These are phyloP conservation scores for Aurelia coerulea DNA, from an alignment of 30 jellyfish, hydroid and myxozoan species.

Conservation along the genomic window DNA sequence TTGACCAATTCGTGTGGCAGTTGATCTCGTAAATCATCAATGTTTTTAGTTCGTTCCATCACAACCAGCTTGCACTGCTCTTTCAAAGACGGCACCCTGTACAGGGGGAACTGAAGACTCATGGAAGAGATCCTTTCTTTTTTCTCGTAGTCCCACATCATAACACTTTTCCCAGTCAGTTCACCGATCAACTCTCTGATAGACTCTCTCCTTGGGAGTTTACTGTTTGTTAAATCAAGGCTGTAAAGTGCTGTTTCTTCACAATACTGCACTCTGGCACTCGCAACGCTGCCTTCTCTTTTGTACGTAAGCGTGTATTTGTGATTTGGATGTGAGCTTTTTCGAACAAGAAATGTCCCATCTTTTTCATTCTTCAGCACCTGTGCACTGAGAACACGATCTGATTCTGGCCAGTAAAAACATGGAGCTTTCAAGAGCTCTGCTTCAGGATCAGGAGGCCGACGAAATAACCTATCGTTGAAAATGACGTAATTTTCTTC, in stretches of 20 bases:
- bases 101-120: slow-evolving; percentile 29
- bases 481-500: not conserved
- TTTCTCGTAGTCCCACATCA: not conserved
- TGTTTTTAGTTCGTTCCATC: not conserved
- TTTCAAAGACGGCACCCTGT: slow-evolving; percentile 22
- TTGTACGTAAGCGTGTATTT: slow-evolving; percentile 51
- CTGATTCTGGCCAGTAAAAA: slow-evolving; percentile 61
- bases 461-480: not conserved
- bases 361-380: slow-evolving; percentile 18
- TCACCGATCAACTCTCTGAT: slow-evolving; percentile 23
- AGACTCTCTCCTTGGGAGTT: slow-evolving; percentile 32
- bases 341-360: slow-evolving; percentile 55
- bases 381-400: not conserved
- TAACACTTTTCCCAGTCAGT: slow-evolving; percentile 1
- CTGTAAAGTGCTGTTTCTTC: slow-evolving; percentile 23
- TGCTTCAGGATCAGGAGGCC: slow-evolving; percentile 16
- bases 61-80: slow-evolving; percentile 35
- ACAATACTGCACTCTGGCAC: slow-evolving; percentile 29
- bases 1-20: slow-evolving; percentile 19
- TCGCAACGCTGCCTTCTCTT: slow-evolving; percentile 44
- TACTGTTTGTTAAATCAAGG: slow-evolving; percentile 32
- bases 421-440: slow-evolving; percentile 43
- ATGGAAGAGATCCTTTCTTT: not conserved
- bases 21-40: slow-evolving; percentile 1
- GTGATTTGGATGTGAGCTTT: slow-evolving; percentile 41